phyloP scores from a whole-genome alignment of 2,888 invertebrate species.

The Spilarctia lutea region DNA sequence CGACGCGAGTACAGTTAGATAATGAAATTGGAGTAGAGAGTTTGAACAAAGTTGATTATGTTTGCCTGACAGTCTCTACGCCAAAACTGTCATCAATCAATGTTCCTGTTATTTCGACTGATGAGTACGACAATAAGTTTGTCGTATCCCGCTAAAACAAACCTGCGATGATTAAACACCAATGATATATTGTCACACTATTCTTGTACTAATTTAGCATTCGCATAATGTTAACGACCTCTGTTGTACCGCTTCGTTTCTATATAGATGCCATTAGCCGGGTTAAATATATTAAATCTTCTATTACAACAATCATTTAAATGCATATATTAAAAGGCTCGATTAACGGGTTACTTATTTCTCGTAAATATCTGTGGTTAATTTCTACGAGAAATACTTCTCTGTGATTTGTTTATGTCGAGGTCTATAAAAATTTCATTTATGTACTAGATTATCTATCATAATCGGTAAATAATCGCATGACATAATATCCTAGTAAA shows the following conservation, averaged over 20 bases:
- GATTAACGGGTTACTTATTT: not conserved
- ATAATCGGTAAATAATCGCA: not conserved
- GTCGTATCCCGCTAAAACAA: slow-evolving; percentile 24
- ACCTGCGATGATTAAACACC: slow-evolving; percentile 10
- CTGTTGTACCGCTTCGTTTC: not conserved
- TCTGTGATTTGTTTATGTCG: not conserved
- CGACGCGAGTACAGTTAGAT: not conserved
- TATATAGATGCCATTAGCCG: not conserved
- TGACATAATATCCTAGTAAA: not conserved
- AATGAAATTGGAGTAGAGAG: not conserved
- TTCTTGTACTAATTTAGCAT: slow-evolving; percentile 9
- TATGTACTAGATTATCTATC: no score
- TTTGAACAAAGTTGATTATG: not conserved
- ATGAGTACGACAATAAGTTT: slow-evolving; percentile 27
- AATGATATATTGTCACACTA: slow-evolving; percentile 11
- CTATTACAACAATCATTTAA: not conserved
- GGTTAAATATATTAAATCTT: not conserved
- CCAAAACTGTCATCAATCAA: slow-evolving; percentile 36
- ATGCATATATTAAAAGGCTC: not conserved
- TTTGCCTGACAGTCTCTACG: not conserved
- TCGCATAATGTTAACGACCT: slow-evolving; percentile 15
- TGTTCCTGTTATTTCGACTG: slow-evolving; percentile 35
- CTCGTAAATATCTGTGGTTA: not conserved
- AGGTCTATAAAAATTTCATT: not conserved
- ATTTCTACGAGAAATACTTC: not conserved